These are phyloP conservation scores for Lucifuga dentata DNA, from an alignment of 2,113 vertebrate species.

Conservation along the genomic window DNA sequence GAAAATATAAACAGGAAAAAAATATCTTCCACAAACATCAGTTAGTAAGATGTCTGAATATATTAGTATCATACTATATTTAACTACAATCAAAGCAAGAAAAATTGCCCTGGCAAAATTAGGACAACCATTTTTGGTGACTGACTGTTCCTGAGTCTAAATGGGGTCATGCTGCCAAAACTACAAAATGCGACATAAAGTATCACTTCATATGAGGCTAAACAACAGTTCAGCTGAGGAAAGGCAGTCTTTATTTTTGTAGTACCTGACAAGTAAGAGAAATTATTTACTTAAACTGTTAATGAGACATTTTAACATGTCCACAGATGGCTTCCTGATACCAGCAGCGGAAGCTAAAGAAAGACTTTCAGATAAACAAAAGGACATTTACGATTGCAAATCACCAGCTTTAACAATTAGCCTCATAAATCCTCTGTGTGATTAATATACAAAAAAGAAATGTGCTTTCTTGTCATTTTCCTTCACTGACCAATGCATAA, in stretches of 20 bases:
- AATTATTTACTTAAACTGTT: background rate
- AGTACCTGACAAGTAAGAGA: conserved; percentile 8
- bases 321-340: background rate
- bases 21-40: background rate
- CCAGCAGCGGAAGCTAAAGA: background rate
- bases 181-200: conserved; percentile 39
- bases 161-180: conserved; percentile 62
- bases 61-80: conserved; percentile 26
- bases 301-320: conserved; percentile 1
- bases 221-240: conserved; percentile 21
- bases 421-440: conserved; percentile 3
- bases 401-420: conserved; percentile 39
- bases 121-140: conserved; percentile 59
- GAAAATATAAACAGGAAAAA: background rate
- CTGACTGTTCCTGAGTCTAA: conserved; percentile 48
- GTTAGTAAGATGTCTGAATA: conserved; percentile 30
- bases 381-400: conserved; percentile 30
- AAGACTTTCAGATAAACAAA: conserved; percentile 12
- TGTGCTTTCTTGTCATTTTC: conserved; percentile 51
- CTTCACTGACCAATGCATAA: conserved; percentile 40
- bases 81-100: conserved; percentile 45
- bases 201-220: background rate
- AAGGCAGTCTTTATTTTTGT: background rate
- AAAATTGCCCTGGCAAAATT: conserved; percentile 64
- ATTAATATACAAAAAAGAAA: conserved; percentile 49